phyloP scores from a whole-genome alignment of 2,797 vertebrate genomes.

The Pangasius krempfi region DNA sequence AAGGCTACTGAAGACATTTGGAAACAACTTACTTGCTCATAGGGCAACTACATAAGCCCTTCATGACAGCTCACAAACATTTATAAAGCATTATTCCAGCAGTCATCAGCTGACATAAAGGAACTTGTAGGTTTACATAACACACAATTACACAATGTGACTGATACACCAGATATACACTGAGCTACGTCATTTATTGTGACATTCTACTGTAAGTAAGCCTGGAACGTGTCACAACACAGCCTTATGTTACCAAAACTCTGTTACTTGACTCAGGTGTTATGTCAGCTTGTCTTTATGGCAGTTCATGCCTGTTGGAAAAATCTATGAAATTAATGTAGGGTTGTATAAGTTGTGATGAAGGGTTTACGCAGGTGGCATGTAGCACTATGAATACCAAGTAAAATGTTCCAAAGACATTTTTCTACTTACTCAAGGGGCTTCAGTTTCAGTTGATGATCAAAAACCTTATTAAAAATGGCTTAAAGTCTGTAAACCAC shows the following conservation, averaged over 20 bases:
- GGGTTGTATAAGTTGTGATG: neutral
- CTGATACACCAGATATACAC: neutral
- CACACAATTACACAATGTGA: neutral
- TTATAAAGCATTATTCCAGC: neutral
- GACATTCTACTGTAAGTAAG: conserved; percentile 7
- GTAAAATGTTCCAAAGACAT: neutral
- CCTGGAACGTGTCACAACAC: neutral
- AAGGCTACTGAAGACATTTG: conserved; percentile 4
- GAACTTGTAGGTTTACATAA: neutral
- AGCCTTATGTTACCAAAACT: neutral
- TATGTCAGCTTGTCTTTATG: neutral
- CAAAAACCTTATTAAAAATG: neutral
- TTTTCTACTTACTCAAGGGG: neutral
- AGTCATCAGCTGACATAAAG: neutral
- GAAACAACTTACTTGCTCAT: neutral
- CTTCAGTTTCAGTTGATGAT: neutral
- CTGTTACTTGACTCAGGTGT: neutral
- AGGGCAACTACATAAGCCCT: neutral
- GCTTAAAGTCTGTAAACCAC: neutral
- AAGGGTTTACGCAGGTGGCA: neutral
- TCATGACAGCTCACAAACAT: neutral
- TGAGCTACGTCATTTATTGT: neutral
- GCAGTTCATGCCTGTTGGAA: neutral
- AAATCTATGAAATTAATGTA: neutral
- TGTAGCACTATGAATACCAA: neutral